Evolutionary conservation across 2,797 vertebrate genomes (phyloP), one percentile per base, ranked within the genome.

Genomic region (Remorina albescens): DNA sequence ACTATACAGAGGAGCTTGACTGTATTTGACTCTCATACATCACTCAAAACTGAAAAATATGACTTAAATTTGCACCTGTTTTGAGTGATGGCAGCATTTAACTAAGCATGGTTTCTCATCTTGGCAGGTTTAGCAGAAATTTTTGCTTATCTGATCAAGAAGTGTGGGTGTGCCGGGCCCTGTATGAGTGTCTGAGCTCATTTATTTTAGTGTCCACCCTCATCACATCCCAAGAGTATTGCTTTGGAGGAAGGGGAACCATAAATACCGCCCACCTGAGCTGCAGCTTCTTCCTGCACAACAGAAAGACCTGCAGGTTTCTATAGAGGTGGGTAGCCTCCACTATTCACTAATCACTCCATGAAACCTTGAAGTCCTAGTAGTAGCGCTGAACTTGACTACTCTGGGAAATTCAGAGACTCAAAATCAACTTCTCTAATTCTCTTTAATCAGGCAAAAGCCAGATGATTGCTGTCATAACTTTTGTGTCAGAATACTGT

Each of bases 121-220:
- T 54, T 28, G 2, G 56, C 41, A 44, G 41, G 7, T 44, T 19
- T 16, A 44, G 41, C 41, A 19, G 41, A 44, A 44, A 44, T 44
- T 19, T 44, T 62, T 63, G 70, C 36, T 82, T 60, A 47, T 73
- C 60, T 70, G 49, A 71, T 71, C 12, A 80, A 77, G 19, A 44
- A 69, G 68, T 5, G 65, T 65, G 74, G 74, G 71, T 2, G n/a
- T 13, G 7, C 60, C 61, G 13, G 55, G 54, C 28, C 59, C 59
- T 50, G 75, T 54, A 54, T 51, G 53, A 71, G 49, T 53, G 81
- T 79, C 73, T 21, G 47, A 55, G 56, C 19, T 44, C 51, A 71
- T 90, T 87, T 85, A 71, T 54, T 65, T 75, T 46, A 78, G 25
- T 26, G 81, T 84, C 74, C 57, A 21, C 59, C 42, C 57, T n/a